Base-by-base conservation (phyloP, 2,888 invertebrate genomes). In the Pandemis corylana region DNA sequence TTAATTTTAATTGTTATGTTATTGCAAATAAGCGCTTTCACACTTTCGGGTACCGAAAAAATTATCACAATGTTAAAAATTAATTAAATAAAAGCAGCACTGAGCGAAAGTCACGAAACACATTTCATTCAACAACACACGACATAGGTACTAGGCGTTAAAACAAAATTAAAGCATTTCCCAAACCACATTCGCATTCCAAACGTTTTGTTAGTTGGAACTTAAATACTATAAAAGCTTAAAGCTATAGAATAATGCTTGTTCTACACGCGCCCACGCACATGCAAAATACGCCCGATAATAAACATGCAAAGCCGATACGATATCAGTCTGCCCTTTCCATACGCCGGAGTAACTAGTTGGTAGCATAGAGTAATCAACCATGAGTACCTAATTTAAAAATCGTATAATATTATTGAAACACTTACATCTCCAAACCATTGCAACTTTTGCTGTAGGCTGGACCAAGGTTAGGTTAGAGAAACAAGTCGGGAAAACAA, bases 261-360 rank as follows among this genome's bases (percentile, higher is more conserved):
- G 59, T 53, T 67, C 51, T 15, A 36, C 20, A 67, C 67, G 51
- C n/a, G 41, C 67, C 67, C 68, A 69, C 68, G 68, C 68, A 62
- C 61, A 69, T 66, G 74, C 61, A 74, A 69, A 68, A 49, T 49
- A 51, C 41, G 28, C 20, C 7, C 13, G 69, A 74, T 74, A 74
- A 74, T 42, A 12, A 66, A 74, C 69, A 70, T 70, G 74, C 74
- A 66, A 70, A 12, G 61, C 41, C 51, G 74, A 69, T 70, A 69
- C 69, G 41, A 65, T 65, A 69, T 69, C 69, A 41, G 59, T n/a
- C 42, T 70, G 44, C 74, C 65, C 73, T 68, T 73, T 62, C 46
- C 51, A 41, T 53, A 36, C 36, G 36, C 49, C 49, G 12, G 6
- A 49, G 61, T 65, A 66, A 42, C 20, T 41, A 69, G 59, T 73